A percentile compares a stretch with the other conserved stretches of the same genome.
Conservation (phyloP, 2,888 invertebrate genomes). For the Amphipoea lucens region DNA sequence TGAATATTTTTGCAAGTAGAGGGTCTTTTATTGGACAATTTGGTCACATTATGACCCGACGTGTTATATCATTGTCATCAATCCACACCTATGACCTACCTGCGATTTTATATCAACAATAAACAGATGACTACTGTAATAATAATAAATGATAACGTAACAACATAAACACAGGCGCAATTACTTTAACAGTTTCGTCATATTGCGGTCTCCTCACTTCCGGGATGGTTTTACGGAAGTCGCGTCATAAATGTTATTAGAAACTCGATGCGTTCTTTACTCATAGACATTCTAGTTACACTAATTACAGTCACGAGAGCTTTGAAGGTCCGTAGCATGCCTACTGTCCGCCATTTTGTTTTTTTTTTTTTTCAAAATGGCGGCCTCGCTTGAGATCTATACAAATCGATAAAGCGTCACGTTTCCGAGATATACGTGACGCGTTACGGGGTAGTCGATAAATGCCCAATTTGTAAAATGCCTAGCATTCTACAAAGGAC, state of each 20-base stretch:
- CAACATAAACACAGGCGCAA: conserved; percentile 26
- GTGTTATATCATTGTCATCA: conserved; percentile 32
- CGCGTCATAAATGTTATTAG: conserved; percentile 3
- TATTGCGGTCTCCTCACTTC: conserved; percentile 35
- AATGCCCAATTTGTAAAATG: too few relatives aligned
- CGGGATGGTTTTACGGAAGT: conserved; percentile 24
- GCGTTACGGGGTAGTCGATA: too few relatives aligned
- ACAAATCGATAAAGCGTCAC: too few relatives aligned
- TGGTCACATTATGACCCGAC: neutral
- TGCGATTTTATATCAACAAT: conserved; percentile 17
- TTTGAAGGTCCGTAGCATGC: neutral
- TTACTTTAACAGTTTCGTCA: conserved; percentile 31
- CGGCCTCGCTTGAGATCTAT: too few relatives aligned
- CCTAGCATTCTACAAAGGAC: too few relatives aligned
- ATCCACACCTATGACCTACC: neutral
- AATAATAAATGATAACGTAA: conserved; percentile 42
- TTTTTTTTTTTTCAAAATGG: neutral
- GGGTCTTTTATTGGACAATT: neutral
- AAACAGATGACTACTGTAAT: conserved; percentile 14
- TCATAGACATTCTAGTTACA: neutral
- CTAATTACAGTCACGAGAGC: neutral
- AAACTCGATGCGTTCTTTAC: neutral
- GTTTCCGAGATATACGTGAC: too few relatives aligned
- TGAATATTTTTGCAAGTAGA: neutral
- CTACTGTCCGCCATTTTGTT: neutral